phyloP scores from a whole-genome alignment of 2,888 invertebrate species.

The Deilephila elpenor region DNA sequence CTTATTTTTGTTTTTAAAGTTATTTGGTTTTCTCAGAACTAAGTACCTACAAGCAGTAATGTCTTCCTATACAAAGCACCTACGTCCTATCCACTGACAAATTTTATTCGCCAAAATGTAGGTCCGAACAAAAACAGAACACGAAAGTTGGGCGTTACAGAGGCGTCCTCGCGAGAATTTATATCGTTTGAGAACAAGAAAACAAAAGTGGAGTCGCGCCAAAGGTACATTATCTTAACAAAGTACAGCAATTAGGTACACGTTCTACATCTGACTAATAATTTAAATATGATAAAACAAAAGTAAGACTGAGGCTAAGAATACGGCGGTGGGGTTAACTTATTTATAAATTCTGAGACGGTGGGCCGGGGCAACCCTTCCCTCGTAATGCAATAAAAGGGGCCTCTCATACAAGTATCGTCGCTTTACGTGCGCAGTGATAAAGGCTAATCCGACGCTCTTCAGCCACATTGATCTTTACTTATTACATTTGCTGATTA shows the following conservation, averaged over 20 bases:
- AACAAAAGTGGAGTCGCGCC: slow-evolving; percentile 84
- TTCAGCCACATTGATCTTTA: slow-evolving; percentile 67
- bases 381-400: slow-evolving; percentile 83
- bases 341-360: slow-evolving; percentile 83
- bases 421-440: slow-evolving; percentile 76
- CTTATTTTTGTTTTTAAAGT: too few species aligned
- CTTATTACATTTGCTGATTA: slow-evolving; percentile 69
- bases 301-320: slow-evolving; percentile 76
- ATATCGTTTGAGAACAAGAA: slow-evolving; percentile 81
- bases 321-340: slow-evolving; percentile 79
- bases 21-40: too few species aligned
- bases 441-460: slow-evolving; percentile 79
- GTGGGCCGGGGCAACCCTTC: slow-evolving; percentile 72
- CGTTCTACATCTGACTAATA: slow-evolving; percentile 85
- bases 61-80: slow-evolving; percentile 54
- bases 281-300: slow-evolving; percentile 85
- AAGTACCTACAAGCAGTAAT: neutral
- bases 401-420: slow-evolving; percentile 83
- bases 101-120: slow-evolving; percentile 71
- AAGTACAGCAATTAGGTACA: slow-evolving; percentile 85
- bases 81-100: slow-evolving; percentile 73
- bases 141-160: slow-evolving; percentile 76
- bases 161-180: slow-evolving; percentile 77
- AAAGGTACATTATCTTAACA: slow-evolving; percentile 85
- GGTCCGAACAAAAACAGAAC: slow-evolving; percentile 80